phyloP scores from a whole-genome alignment of 2,888 invertebrate genomes.

The Allophyes oxyacanthae region DNA sequence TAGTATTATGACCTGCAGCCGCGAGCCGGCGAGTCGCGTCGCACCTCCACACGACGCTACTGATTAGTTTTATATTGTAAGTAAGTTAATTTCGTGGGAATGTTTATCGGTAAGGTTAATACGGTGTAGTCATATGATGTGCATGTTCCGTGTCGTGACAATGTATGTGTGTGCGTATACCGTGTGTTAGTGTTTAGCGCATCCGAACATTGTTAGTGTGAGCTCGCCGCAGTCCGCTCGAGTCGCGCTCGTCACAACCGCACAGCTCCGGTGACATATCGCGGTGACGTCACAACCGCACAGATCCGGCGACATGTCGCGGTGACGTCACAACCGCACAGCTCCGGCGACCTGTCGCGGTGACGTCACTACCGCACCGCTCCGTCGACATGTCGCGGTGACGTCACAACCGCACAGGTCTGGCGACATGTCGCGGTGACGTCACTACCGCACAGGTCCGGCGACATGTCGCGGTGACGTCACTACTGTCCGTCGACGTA shows the following conservation, averaged over 20 bases:
- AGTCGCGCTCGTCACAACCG: background rate
- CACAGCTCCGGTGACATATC: too few species aligned
- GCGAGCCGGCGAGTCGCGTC: slow-evolving; percentile 1
- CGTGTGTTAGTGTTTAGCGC: slow-evolving; percentile 12
- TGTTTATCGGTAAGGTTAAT: slow-evolving; percentile 58
- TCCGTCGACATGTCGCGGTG: too few species aligned
- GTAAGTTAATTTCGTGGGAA: slow-evolving; percentile 61
- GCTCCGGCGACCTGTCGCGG: background rate
- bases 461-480: background rate
- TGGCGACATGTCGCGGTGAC: too few species aligned
- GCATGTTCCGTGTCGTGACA: slow-evolving; percentile 34
- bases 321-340: slow-evolving; percentile 1
- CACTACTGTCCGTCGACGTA: slow-evolving; percentile 22
- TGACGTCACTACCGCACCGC: background rate
- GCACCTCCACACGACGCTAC: slow-evolving; percentile 14
- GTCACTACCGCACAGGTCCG: too few species aligned
- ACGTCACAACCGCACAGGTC: too few species aligned
- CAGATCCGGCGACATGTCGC: background rate
- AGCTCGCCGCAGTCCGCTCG: background rate
- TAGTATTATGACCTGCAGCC: slow-evolving; percentile 31
- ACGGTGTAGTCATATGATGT: slow-evolving; percentile 35
- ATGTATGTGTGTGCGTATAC: slow-evolving; percentile 27
- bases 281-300: slow-evolving; percentile 2
- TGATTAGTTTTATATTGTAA: slow-evolving; percentile 40
- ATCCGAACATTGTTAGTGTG: background rate